Conservation (phyloP, 30 jellyfish, hydroid and myxozoan species). For the Aurelia aurita region DNA sequence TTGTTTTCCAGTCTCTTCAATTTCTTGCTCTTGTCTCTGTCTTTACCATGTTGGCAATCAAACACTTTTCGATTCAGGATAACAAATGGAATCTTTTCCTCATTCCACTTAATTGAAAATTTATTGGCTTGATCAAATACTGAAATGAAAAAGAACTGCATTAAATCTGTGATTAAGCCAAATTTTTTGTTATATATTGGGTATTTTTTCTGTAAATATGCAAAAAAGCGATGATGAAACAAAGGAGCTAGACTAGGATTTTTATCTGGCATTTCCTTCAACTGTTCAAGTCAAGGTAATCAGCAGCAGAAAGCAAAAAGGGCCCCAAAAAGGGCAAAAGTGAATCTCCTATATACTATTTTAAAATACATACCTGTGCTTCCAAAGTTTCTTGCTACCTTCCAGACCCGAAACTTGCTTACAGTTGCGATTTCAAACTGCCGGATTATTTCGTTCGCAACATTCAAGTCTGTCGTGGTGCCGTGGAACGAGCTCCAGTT, state of each 20-base stretch:
- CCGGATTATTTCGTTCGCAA: too few species aligned
- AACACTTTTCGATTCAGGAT: background rate
- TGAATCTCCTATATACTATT: too few species aligned
- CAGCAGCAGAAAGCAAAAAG: too few species aligned
- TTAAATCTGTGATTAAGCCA: background rate
- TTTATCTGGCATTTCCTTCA: too few species aligned
- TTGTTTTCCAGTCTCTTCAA: background rate
- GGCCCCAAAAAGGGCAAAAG: too few species aligned
- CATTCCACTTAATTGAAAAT: constrained; percentile 4
- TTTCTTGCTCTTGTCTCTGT: background rate
- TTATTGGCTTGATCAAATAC: constrained; percentile 8
- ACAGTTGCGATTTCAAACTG: background rate
- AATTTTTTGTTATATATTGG: too few species aligned
- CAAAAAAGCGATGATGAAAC: too few species aligned
- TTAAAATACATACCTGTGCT: constrained; percentile 29
- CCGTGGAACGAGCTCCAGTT: too few species aligned
- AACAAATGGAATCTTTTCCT: constrained; percentile 1
- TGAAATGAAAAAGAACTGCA: background rate
- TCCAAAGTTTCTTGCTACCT: constrained; percentile 8
- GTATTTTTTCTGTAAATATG: too few species aligned
- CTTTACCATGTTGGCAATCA: constrained; percentile 14
- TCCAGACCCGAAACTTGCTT: constrained; percentile 4
- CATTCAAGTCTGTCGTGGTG: too few species aligned
- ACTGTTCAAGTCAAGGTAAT: too few species aligned
- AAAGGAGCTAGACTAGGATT: too few species aligned